Evolutionary conservation across 2,113 vertebrate genomes (phyloP).

Genomic region (Corythoichthys haematopterus): DNA sequence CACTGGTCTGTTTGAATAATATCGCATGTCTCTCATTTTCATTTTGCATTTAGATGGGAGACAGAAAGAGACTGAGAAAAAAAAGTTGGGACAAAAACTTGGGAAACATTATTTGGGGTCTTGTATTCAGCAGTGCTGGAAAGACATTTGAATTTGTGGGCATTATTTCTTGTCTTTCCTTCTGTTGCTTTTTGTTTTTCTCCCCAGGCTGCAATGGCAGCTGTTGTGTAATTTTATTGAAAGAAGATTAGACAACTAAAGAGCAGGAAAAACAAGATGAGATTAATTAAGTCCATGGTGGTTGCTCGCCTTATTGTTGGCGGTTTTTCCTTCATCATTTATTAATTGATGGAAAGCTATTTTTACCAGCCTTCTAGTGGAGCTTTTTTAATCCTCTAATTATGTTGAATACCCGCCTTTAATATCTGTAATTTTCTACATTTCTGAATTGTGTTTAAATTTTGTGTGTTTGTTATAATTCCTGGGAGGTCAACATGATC

Average conservation of each 20-base stretch:
- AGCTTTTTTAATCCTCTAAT: slow-evolving; percentile 13
- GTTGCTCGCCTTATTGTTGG: slow-evolving; percentile 29
- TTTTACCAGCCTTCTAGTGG: slow-evolving; percentile 20
- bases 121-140: slow-evolving; percentile 14
- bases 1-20: slow-evolving; percentile 16
- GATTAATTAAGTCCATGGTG: slow-evolving; percentile 26
- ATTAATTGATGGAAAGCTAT: slow-evolving; percentile 45
- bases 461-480: not conserved
- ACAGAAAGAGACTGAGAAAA: slow-evolving; percentile 9
- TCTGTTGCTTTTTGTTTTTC: slow-evolving; percentile 26
- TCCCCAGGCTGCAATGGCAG: slow-evolving; percentile 16
- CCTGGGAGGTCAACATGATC: not conserved
- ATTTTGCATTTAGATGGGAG: slow-evolving; percentile 9
- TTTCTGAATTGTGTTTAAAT: not conserved
- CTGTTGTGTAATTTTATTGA: slow-evolving; percentile 15
- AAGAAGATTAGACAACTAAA: slow-evolving; percentile 14
- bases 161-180: slow-evolving; percentile 32
- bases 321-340: slow-evolving; percentile 27
- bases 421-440: not conserved
- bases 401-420: not conserved
- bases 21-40: slow-evolving; percentile 13
- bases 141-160: slow-evolving; percentile 24
- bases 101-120: not conserved
- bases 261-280: slow-evolving; percentile 11
- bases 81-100: slow-evolving; percentile 13